phyloP scores from a whole-genome alignment of 2,888 invertebrate species.

The Lymantria monacha region DNA sequence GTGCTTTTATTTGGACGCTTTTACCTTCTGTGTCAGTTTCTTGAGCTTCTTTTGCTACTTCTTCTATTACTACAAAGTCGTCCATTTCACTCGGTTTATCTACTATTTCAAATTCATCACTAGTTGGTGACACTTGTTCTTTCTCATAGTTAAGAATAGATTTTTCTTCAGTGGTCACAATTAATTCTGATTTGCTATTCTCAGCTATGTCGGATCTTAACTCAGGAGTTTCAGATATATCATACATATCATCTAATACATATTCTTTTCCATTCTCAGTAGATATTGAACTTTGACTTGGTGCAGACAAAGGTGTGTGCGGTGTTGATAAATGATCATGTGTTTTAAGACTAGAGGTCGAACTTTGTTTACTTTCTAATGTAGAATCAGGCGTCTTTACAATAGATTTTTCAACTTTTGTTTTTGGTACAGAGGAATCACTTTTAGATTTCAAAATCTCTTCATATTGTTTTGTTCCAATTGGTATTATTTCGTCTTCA shows the following conservation, averaged over 20 bases:
- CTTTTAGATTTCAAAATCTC: conserved; percentile 77
- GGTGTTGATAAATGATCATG: conserved; percentile 79
- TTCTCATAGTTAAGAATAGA: conserved; percentile 76
- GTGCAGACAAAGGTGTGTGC: conserved; percentile 83
- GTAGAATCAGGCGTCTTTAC: conserved; percentile 68
- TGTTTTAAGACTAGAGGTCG: conserved; percentile 81
- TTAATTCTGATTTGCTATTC: conserved; percentile 80
- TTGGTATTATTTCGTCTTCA: conserved; percentile 68
- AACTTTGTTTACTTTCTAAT: conserved; percentile 81
- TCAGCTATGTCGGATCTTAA: conserved; percentile 75
- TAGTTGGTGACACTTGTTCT: conserved; percentile 88
- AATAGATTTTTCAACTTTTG: conserved; percentile 65
- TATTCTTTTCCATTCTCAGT: conserved; percentile 85
- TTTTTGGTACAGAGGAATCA: conserved; percentile 77
- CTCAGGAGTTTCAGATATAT: conserved; percentile 83
- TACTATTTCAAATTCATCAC: conserved; percentile 93
- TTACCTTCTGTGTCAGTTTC: conserved; percentile 92
- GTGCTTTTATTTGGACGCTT: conserved; percentile 85
- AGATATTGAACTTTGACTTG: conserved; percentile 85
- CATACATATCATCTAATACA: conserved; percentile 82
- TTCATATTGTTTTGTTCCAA: conserved; percentile 71
- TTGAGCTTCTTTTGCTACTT: conserved; percentile 92
- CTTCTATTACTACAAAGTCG: conserved; percentile 94
- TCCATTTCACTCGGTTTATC: conserved; percentile 94
- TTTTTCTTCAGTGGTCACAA: conserved; percentile 84